phyloP scores from a whole-genome alignment of 1,140 invertebrate genomes.

The Sycobia sp. region DNA sequence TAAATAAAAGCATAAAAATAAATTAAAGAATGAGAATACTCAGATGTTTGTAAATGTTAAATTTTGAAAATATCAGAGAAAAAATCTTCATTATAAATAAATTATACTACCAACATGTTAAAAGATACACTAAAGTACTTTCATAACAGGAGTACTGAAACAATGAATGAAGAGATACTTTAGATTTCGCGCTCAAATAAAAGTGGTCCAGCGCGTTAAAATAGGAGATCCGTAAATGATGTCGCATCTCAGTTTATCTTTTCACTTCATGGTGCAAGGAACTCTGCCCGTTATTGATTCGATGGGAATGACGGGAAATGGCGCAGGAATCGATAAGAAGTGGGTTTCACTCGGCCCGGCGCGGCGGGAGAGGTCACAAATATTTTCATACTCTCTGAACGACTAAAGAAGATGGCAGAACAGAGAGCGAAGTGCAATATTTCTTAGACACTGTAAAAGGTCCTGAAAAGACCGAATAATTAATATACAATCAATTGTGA shows the following conservation, averaged over 20 bases:
- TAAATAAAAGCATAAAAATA: no score
- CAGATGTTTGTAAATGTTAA: no score
- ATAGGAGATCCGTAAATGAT: background rate
- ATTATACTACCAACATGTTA: no score
- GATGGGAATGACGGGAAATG: slow-evolving; percentile 58
- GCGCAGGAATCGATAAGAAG: slow-evolving; percentile 62
- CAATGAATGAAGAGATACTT: no score
- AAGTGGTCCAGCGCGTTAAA: background rate
- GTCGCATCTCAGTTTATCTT: slow-evolving; percentile 41
- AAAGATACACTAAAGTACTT: no score
- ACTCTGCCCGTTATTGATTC: slow-evolving; percentile 56
- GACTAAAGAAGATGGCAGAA: slow-evolving; percentile 60
- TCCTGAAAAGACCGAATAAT: no score
- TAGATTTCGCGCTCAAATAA: background rate
- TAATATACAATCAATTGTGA: no score
- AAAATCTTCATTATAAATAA: no score
- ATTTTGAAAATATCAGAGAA: no score
- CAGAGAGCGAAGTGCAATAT: slow-evolving; percentile 53
- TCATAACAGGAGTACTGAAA: no score
- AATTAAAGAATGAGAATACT: no score
- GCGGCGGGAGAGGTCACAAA: slow-evolving; percentile 47
- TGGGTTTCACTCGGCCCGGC: slow-evolving; percentile 39
- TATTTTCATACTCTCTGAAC: slow-evolving; percentile 60
- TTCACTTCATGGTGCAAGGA: slow-evolving; percentile 34
- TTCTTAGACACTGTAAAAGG: no score